Conservation (phyloP, 92 coral and sea anemone genomes). For the Heliopora coerulea region DNA sequence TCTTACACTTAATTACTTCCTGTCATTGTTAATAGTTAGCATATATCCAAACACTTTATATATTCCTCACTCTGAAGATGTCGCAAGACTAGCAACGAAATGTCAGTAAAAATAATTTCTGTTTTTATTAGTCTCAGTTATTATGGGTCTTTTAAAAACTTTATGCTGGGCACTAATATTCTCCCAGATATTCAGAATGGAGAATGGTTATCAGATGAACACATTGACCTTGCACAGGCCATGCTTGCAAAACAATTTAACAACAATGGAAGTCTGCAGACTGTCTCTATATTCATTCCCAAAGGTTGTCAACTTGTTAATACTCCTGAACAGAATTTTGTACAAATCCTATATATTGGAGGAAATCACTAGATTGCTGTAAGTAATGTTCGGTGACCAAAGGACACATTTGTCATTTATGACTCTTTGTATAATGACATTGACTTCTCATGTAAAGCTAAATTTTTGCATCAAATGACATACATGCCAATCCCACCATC, state of each 20-base stretch:
- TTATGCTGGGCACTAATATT: too few species aligned
- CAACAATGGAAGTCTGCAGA: conserved; percentile 22
- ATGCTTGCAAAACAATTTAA: conserved; percentile 16
- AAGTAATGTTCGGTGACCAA: not conserved
- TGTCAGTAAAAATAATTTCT: too few species aligned
- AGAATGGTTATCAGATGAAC: not conserved
- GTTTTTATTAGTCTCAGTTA: too few species aligned
- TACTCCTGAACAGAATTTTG: conserved; percentile 22
- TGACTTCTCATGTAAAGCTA: not conserved
- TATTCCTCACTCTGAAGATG: too few species aligned
- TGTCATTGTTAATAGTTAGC: too few species aligned
- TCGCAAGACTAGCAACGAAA: too few species aligned
- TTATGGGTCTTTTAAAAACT: too few species aligned
- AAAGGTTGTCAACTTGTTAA: conserved; percentile 12
- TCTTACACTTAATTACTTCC: too few species aligned
- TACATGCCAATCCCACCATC: conserved; percentile 1
- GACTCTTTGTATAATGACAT: conserved; percentile 11
- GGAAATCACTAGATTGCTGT: conserved; percentile 2
- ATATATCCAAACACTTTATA: too few species aligned
- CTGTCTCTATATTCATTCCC: conserved; percentile 9
- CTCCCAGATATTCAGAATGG: not conserved
- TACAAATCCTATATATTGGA: not conserved
- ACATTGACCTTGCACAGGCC: conserved; percentile 22
- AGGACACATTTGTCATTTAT: not conserved
- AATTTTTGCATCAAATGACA: not conserved